Evolutionary conservation across 2,113 vertebrate species (phyloP), one percentile per base, ranked within the genome.

Genomic region (Oncorhynchus nerka): DNA sequence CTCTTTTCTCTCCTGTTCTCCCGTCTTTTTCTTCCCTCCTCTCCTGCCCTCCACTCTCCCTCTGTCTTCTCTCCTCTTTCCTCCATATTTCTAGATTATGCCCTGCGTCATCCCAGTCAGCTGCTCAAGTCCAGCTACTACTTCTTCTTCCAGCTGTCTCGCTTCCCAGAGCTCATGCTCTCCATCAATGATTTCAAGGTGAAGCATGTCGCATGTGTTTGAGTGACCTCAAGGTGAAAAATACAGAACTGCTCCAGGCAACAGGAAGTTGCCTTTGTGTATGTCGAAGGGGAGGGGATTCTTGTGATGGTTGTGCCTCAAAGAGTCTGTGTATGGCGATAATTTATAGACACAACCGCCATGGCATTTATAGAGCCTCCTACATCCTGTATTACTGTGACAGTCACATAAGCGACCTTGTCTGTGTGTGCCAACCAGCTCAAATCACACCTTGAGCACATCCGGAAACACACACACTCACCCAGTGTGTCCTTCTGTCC

Each of bases 181-280:
- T 96, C 97, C 91, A 95, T 99, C 94, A 96, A 98, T 87, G 98
- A 99, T 93, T 99, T 97, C 93, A 97, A 99, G 97, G 98, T 99
- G 92, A 94, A 92, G 68, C 61, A 22, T 79, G 68, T 76, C n/a
- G 61, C 48, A n/a, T 65, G 73, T 74, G n/a, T 48, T 39, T 67
- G 32, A 13, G 32, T 34, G 32, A 20, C 6, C 49, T 15, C 51
- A 55, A 19, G 51, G 12, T 55, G 51, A 55, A 76, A 74, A 75
- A 45, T 45, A 45, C 39, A 45, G 39, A 45, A 45, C 39, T 45
- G 39, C 9, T 45, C 39, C 39, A 45, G 39, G 39, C 39, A 45
- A 45, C 39, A 45, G 9, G 39, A 45, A 34, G 34, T 34, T 34
- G 34, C 34, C 34, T 61, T 51, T 71, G 55, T 32, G 72, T 55